A percentile compares a stretch with the other conserved stretches of the same genome.
phyloP scores from a whole-genome alignment of 2,113 vertebrate genomes.

The Misgurnus anguillicaudatus region DNA sequence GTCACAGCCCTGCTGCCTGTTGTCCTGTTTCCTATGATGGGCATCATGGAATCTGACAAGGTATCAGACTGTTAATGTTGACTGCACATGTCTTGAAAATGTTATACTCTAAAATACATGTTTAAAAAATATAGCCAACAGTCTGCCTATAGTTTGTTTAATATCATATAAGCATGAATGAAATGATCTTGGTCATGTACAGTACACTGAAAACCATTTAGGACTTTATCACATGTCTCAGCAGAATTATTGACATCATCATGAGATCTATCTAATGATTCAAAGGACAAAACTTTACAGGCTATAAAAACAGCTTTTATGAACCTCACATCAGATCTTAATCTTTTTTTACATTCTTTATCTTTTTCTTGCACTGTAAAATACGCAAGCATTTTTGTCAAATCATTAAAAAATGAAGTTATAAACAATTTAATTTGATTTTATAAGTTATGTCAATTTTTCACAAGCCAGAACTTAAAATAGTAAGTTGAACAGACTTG shows the following conservation, averaged over 20 bases:
- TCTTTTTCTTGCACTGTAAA: background rate
- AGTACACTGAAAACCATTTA: background rate
- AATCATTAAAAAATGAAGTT: too few relatives aligned
- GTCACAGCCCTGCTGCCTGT: constrained; percentile 86
- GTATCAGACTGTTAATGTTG: constrained; percentile 64
- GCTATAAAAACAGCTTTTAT: constrained; percentile 43
- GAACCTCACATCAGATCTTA: background rate
- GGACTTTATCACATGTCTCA: background rate
- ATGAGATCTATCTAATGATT: constrained; percentile 25
- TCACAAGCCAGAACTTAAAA: too few relatives aligned
- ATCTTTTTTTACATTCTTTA: background rate
- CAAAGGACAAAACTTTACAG: constrained; percentile 33
- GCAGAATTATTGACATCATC: constrained; percentile 3
- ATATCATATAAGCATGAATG: background rate
- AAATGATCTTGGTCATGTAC: background rate
- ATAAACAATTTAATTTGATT: too few relatives aligned
- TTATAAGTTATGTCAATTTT: too few relatives aligned
- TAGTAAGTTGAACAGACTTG: too few relatives aligned
- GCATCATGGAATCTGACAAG: constrained; percentile 82
- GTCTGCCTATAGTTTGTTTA: background rate
- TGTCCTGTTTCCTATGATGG: constrained; percentile 89
- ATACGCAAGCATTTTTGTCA: too few relatives aligned
- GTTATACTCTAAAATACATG: too few relatives aligned
- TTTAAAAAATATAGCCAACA: too few relatives aligned
- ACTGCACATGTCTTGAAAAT: too few relatives aligned